A percentile compares a stretch with the other conserved stretches of the same genome.
Evolutionary conservation across 2,797 vertebrate genomes (phyloP).

Genomic region (Oceanodroma leucorhoa): DNA sequence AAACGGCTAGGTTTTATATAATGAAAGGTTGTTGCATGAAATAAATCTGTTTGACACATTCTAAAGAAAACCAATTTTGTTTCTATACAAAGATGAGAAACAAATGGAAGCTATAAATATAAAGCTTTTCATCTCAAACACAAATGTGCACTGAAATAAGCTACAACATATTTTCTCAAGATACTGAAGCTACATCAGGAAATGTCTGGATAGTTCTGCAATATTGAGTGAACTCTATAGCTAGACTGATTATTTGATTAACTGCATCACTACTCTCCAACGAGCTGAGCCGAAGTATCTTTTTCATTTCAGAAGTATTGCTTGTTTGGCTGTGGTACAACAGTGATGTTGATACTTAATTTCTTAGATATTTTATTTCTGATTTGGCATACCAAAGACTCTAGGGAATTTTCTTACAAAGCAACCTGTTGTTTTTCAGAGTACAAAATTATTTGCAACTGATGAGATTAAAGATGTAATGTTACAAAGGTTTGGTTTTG

Average conservation of each 20-base stretch:
- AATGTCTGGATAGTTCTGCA: not conserved
- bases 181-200: not conserved
- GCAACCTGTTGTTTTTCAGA: not conserved
- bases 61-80: not conserved
- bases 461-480: not conserved
- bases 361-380: slow-evolving; percentile 5
- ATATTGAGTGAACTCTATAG: not conserved
- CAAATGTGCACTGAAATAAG: not conserved
- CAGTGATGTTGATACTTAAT: not conserved
- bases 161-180: not conserved
- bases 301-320: not conserved
- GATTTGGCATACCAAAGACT: not conserved
- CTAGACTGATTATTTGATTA: slow-evolving; percentile 24
- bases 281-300: not conserved
- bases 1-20: not conserved
- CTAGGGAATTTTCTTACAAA: not conserved
- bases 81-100: not conserved
- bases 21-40: not conserved
- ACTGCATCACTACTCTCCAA: not conserved
- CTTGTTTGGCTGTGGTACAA: not conserved
- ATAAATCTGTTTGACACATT: not conserved
- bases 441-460: not conserved
- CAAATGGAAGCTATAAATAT: slow-evolving; percentile 1
- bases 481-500: not conserved
- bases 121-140: not conserved